These are phyloP conservation scores for Rhagium mordax DNA, from an alignment of 2,888 invertebrate genomes.

Conservation along the genomic window DNA sequence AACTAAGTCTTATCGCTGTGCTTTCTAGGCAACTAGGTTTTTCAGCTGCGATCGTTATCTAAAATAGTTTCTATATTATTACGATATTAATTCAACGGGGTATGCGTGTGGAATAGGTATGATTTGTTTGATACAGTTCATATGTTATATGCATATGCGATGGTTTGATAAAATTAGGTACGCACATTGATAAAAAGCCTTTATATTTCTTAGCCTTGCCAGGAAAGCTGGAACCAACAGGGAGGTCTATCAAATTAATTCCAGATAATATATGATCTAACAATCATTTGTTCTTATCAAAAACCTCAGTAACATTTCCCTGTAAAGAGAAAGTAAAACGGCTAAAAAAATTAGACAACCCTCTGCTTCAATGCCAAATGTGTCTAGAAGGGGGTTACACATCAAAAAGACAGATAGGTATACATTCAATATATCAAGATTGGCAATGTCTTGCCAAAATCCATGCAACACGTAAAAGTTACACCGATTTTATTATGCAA, in stretches of 20 bases:
- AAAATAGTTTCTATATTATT: slow-evolving; percentile 49
- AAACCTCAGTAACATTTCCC: too few relatives aligned
- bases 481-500: too few relatives aligned
- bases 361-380: too few relatives aligned
- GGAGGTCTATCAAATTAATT: slow-evolving; percentile 14
- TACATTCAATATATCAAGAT: too few relatives aligned
- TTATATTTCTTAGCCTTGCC: slow-evolving; percentile 6
- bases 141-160: slow-evolving; percentile 48
- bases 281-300: too few relatives aligned
- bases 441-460: too few relatives aligned
- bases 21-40: slow-evolving; percentile 19
- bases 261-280: not conserved
- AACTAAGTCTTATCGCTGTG: not conserved
- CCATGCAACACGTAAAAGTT: too few relatives aligned
- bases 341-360: too few relatives aligned
- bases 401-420: too few relatives aligned
- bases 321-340: too few relatives aligned
- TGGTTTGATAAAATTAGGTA: slow-evolving; percentile 43
- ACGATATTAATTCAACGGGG: slow-evolving; percentile 46
- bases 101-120: slow-evolving; percentile 42
- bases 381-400: too few relatives aligned
- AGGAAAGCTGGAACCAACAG: slow-evolving; percentile 10
- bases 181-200: slow-evolving; percentile 41
- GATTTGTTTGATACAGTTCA: slow-evolving; percentile 48
- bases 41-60: slow-evolving; percentile 41